Evolutionary conservation across 1,140 invertebrate genomes (phyloP).

Genomic region (Hyles euphorbiae): DNA sequence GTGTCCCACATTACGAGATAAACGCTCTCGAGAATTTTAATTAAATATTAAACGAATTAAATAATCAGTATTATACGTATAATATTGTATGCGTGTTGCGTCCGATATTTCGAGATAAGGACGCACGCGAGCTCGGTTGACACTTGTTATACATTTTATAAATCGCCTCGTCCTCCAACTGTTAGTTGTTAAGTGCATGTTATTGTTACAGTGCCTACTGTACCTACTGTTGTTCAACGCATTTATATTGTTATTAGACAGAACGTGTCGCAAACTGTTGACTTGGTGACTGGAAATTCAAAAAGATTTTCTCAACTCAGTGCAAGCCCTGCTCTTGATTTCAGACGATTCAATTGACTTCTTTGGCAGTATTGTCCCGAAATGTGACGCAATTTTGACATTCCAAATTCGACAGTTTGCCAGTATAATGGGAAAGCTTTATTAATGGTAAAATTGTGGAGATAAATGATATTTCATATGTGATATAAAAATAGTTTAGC

Average conservation of each 20-base stretch:
- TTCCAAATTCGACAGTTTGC: conserved; percentile 52
- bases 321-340: too few relatives aligned
- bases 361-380: background rate
- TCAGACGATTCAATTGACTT: too few relatives aligned
- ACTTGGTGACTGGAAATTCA: conserved; percentile 21
- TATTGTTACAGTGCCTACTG: background rate
- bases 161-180: conserved; percentile 30
- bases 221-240: conserved; percentile 5
- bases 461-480: conserved; percentile 66
- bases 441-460: conserved; percentile 49
- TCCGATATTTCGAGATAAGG: conserved; percentile 56
- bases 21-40: conserved; percentile 72
- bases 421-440: conserved; percentile 43
- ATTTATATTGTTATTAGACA: conserved; percentile 33
- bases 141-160: conserved; percentile 51
- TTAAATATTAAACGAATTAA: conserved; percentile 75
- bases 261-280: conserved; percentile 42
- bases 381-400: conserved; percentile 25
- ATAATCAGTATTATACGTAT: conserved; percentile 74
- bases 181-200: conserved; percentile 34
- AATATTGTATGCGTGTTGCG: conserved; percentile 64
- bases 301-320: too few relatives aligned
- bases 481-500: conserved; percentile 62
- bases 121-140: conserved; percentile 45
- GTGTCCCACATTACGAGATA: conserved; percentile 73